Evolutionary conservation across 2,113 vertebrate genomes (phyloP), one percentile per base, ranked within the genome.

Genomic region (Pygoscelis antarcticus): DNA sequence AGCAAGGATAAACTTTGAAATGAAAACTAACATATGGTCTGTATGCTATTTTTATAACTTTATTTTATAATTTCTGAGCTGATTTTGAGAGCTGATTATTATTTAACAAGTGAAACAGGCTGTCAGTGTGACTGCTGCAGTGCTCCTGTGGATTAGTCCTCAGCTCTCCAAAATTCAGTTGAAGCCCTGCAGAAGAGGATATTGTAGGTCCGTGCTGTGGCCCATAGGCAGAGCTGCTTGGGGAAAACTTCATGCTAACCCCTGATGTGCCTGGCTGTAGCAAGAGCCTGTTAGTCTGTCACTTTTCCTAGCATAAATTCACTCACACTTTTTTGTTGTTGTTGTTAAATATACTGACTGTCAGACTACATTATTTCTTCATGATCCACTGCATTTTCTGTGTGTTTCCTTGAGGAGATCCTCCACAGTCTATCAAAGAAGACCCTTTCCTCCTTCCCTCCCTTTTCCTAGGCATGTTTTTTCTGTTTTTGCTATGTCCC

Each of bases 1-100:
- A 97, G 92, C 90, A 97, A 97, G 97, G 97, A 97, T 96, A 97
- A 96, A 97, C 97, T 97, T 94, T 92, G 96, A 96, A 97, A 96
- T 97, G 97, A 96, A 97, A 96, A 96, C 96, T 96, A 97, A 93
- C 97, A 97, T 97, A 97, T 97, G 97, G 96, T 95, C 93, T n/a
- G 88, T 34, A 17, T 93, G 94, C 94, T 97, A 97, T 97, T 97
- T 97, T 97, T 97, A 58, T 92, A 96, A 95, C 90, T 95, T 86
- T 92, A 96, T 92, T 96, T 96, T 97, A 81, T 94, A 94, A 95
- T 96, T 96, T 97, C 94, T 66, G 85, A 83, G 93, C 88, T 96
- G 96, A 96, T 96, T 96, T 74, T 82, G 68, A 92, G 93, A 77
- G 88, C 58, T 95, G 97, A 95, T 97, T 92, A 96, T 97, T 96